These are phyloP conservation scores for Peromyscus californicus DNA, from an alignment of 2,113 vertebrate genomes.

Conservation along the genomic window DNA sequence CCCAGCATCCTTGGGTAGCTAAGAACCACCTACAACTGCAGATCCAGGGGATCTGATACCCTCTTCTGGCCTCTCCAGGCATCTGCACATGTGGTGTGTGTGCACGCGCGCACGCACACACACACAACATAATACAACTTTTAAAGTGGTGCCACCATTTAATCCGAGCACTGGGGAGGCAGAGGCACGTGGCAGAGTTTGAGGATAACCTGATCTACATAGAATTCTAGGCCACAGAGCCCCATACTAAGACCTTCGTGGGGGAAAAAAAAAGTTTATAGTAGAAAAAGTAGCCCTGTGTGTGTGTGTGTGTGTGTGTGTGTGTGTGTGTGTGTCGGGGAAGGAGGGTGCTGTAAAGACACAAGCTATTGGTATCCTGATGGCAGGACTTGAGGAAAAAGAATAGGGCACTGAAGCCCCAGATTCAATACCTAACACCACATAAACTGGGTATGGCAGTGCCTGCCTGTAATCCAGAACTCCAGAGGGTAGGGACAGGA, in stretches of 20 bases:
- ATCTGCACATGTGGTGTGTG: neutral
- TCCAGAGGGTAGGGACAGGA: neutral
- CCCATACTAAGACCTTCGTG: neutral
- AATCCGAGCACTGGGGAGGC: neutral
- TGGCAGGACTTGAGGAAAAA: neutral
- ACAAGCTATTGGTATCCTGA: neutral
- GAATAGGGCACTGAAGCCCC: neutral
- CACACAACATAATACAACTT: neutral
- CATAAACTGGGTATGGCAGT: neutral
- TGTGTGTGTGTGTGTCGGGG: too few species aligned
- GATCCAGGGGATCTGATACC: neutral
- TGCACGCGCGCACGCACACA: neutral
- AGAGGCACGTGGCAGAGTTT: neutral
- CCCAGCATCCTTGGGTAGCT: neutral
- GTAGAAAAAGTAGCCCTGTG: neutral
- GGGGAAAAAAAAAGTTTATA: neutral
- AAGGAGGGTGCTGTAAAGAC: neutral
- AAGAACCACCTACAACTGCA: neutral
- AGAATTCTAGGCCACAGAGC: neutral
- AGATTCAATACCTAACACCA: neutral
- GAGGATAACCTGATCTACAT: neutral
- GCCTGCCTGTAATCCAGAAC: neutral
- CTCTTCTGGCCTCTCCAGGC: neutral
- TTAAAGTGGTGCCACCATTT: neutral
- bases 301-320: neutral